Evolutionary conservation across 2,888 invertebrate genomes (phyloP).

Genomic region (Dynastes maya): DNA sequence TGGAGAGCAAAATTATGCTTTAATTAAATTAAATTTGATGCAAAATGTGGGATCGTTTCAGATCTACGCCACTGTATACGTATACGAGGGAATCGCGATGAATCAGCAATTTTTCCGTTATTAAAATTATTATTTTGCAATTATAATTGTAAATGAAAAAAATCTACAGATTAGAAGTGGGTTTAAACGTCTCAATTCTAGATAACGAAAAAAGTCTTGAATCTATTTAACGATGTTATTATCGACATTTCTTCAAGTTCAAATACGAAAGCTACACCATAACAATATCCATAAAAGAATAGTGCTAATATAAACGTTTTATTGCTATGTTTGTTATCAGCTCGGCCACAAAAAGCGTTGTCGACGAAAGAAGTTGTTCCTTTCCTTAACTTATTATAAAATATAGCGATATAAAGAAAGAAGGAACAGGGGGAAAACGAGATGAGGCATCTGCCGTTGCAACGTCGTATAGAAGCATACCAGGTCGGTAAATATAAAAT

Average conservation of each 20-base stretch:
- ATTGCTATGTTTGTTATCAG: constrained; percentile 1
- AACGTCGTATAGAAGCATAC: background rate
- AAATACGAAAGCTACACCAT: background rate
- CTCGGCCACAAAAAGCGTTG: background rate
- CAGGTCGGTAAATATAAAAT: constrained; percentile 7
- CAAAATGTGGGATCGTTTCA: no score
- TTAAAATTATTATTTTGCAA: background rate
- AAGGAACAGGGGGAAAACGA: background rate
- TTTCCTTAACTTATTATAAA: constrained; percentile 1
- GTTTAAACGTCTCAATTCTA: constrained; percentile 3
- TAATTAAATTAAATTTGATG: no score
- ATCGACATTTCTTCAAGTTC: background rate
- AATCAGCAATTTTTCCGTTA: no score
- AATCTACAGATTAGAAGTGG: background rate
- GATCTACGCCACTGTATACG: no score
- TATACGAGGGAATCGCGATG: no score
- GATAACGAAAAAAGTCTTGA: background rate
- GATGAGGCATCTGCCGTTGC: background rate
- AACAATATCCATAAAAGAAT: constrained; percentile 9
- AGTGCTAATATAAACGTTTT: constrained; percentile 13
- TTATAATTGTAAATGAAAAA: background rate
- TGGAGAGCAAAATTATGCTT: background rate
- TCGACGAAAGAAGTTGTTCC: background rate
- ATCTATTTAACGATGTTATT: background rate
- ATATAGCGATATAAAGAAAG: constrained; percentile 3